Base-by-base conservation (phyloP, 2,113 vertebrate genomes). In the Callithrix jacchus region DNA sequence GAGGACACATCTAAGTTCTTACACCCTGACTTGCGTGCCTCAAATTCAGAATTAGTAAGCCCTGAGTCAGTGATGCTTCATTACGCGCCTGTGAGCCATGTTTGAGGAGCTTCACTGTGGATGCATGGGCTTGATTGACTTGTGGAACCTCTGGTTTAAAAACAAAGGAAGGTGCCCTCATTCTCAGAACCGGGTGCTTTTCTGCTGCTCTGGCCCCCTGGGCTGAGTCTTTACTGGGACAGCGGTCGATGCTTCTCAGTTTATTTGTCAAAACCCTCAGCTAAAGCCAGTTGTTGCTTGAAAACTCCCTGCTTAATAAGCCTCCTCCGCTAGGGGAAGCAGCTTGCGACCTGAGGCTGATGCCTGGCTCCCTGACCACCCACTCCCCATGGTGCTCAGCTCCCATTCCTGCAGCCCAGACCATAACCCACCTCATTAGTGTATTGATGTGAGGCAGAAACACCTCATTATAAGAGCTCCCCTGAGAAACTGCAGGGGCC, bases 341-440 rank as follows among this genome's bases (percentile, higher is more conserved):
- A 61, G 45, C 35, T 52, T 35, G 8, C 56, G 7, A 17, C 91
- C 56, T 2, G 30, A 42, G 45, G 40, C 52, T 13, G 16, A 6
- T 0, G 1, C 66, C 49, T 8, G 0, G 45, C 87, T 45, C 20
- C 64, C 45, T 37, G 45, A 52, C 54, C 27, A 4, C 68, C 54
- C 11, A 0, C 12, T 17, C 83, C 35, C 79, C 14, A 1, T 35
- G 61, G 20, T 9, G 0, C 70, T n/a, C 17, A 17, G 12, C 30
- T 25, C 45, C 52, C 54, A 17, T 32, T 13, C 11, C 54, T 11
- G 2, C 71, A 52, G 35, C 61, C 61, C 61, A 71, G 76, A 61
- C n/a, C 18, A 12, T 5, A 7, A 8, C 61, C 58, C 23, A 1
- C 87, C 77, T 37, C 7, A 27, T 27, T 8, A 3, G 58, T 35